Evolutionary conservation across 2,113 vertebrate species (phyloP).

Genomic region (Prionailurus bengalensis): DNA sequence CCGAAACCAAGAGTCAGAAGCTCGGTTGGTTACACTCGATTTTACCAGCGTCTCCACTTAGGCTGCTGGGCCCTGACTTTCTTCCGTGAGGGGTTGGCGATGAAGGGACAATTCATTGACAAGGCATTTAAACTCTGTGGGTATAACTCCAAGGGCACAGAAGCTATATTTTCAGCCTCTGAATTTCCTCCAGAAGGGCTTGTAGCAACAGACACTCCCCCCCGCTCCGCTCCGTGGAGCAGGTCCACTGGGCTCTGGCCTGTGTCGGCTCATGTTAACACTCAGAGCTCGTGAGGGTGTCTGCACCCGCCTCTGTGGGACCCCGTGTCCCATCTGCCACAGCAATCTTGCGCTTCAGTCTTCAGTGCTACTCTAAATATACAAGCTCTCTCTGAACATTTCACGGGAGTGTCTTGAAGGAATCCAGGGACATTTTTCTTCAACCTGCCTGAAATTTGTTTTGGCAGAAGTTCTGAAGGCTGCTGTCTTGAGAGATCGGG

Average conservation of each 20-base stretch:
- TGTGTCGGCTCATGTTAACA: background rate
- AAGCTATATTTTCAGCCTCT: background rate
- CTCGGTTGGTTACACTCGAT: no score
- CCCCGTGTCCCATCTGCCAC: background rate
- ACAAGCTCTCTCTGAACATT: background rate
- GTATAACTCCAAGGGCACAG: background rate
- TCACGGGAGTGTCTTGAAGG: conserved; percentile 64
- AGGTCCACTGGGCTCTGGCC: background rate
- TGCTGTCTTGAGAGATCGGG: conserved; percentile 68
- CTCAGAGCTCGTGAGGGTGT: background rate
- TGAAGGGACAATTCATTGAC: background rate
- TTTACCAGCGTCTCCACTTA: background rate
- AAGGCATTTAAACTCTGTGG: background rate
- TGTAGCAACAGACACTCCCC: background rate
- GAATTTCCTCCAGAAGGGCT: conserved; percentile 22
- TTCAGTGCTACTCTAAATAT: conserved; percentile 13
- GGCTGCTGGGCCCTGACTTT: background rate
- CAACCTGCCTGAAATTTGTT: conserved; percentile 73
- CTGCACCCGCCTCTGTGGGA: background rate
- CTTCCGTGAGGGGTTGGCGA: background rate
- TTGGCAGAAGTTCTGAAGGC: conserved; percentile 78
- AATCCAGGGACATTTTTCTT: conserved; percentile 74
- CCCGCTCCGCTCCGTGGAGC: background rate
- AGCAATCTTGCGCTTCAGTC: background rate
- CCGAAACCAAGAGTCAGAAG: no score